phyloP scores from a whole-genome alignment of 2,113 vertebrate genomes.

The Porphyrio hochstetteri region DNA sequence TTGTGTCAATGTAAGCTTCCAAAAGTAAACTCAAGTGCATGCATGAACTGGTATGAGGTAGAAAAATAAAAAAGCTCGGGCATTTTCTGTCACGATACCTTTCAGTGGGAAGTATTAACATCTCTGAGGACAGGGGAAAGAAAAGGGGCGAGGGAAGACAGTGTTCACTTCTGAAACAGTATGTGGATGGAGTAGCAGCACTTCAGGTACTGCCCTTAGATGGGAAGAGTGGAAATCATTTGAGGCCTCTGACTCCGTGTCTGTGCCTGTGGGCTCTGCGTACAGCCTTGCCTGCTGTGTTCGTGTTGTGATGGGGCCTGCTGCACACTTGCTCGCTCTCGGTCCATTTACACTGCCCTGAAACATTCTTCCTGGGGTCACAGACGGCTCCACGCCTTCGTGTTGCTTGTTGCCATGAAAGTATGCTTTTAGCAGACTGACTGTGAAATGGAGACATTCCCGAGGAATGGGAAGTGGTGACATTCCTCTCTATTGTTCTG shows the following conservation, averaged over 20 bases:
- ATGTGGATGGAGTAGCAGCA: background rate
- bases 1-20: background rate
- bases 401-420: constrained; percentile 32
- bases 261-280: constrained; percentile 21
- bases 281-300: background rate
- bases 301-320: constrained; percentile 21
- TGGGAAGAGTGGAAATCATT: background rate
- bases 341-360: background rate
- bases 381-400: background rate
- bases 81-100: background rate
- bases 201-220: background rate
- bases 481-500: constrained; percentile 77
- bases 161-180: background rate
- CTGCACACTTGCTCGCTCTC: background rate
- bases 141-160: background rate
- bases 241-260: background rate
- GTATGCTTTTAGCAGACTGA: constrained; percentile 55
- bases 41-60: background rate
- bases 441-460: constrained; percentile 77
- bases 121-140: background rate
- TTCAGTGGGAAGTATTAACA: background rate
- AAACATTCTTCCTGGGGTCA: constrained; percentile 7
- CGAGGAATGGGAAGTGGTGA: constrained; percentile 77
- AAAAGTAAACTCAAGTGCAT: constrained; percentile 20
- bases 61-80: background rate